These are phyloP conservation scores for Paracentrotus lividus DNA, from an alignment of 53 echinoderm and acorn worm genomes.

Conservation along the genomic window DNA sequence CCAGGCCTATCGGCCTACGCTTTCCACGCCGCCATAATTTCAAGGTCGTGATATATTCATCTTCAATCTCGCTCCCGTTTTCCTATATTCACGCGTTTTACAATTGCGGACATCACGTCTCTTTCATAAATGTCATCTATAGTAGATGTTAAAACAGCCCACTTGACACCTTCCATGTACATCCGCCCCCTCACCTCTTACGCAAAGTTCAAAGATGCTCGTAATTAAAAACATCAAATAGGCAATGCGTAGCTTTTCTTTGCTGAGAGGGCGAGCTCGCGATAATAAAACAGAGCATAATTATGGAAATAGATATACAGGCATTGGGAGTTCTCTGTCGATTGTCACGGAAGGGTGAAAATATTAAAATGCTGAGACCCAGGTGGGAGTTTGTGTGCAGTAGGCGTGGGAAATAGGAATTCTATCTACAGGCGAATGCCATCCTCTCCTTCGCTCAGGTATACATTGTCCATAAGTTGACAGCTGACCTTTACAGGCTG, in stretches of 20 bases:
- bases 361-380: not conserved
- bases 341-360: not conserved
- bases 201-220: not conserved
- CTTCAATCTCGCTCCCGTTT: not conserved
- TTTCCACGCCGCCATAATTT: not conserved
- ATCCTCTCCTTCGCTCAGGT: not conserved
- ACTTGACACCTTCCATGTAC: not conserved
- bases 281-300: not conserved
- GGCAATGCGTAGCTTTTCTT: not conserved
- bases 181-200: not conserved
- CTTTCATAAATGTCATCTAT: not conserved
- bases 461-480: not conserved
- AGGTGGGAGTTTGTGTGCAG: not conserved
- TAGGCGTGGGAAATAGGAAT: not conserved
- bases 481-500: not conserved
- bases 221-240: not conserved
- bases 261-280: not conserved
- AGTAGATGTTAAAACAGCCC: conserved; percentile 1
- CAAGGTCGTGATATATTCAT: not conserved
- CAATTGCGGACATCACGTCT: not conserved
- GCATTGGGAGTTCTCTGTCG: not conserved
- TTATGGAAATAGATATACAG: not conserved
- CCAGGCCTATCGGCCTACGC: no score
- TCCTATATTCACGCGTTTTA: not conserved
- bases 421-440: not conserved